These are phyloP conservation scores for Hemitrygon akajei DNA, from an alignment of 2,797 vertebrate genomes.

Conservation along the genomic window DNA sequence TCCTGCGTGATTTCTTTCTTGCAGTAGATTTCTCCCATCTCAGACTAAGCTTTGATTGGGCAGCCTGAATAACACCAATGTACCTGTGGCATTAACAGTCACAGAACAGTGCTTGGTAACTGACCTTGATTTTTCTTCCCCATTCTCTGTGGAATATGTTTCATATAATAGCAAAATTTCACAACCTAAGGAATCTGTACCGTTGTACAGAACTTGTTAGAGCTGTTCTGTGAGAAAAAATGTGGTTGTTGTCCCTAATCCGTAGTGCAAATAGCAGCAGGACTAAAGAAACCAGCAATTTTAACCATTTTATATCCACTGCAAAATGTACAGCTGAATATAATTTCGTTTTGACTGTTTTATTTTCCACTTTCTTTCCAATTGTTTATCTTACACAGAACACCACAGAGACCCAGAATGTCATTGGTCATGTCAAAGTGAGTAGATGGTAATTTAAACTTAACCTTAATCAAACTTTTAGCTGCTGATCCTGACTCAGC, in stretches of 20 bases:
- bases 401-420: conserved; percentile 34
- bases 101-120: neutral
- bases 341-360: conserved; percentile 21
- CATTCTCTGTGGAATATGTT: neutral
- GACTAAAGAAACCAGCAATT: neutral
- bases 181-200: neutral
- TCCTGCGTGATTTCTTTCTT: neutral
- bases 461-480: neutral
- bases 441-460: conserved; percentile 30
- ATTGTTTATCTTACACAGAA: conserved; percentile 37
- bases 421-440: conserved; percentile 35
- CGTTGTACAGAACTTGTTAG: neutral
- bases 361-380: conserved; percentile 26
- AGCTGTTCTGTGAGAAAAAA: neutral
- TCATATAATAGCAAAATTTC: neutral
- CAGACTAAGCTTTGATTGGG: neutral
- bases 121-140: neutral
- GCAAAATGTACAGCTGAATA: conserved; percentile 26
- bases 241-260: neutral
- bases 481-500: neutral
- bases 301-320: conserved; percentile 1
- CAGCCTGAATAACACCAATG: neutral
- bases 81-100: neutral
- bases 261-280: neutral
- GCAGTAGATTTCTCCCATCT: neutral